Conservation (phyloP, 2,113 vertebrate species). For the Donacobius atricapilla region DNA sequence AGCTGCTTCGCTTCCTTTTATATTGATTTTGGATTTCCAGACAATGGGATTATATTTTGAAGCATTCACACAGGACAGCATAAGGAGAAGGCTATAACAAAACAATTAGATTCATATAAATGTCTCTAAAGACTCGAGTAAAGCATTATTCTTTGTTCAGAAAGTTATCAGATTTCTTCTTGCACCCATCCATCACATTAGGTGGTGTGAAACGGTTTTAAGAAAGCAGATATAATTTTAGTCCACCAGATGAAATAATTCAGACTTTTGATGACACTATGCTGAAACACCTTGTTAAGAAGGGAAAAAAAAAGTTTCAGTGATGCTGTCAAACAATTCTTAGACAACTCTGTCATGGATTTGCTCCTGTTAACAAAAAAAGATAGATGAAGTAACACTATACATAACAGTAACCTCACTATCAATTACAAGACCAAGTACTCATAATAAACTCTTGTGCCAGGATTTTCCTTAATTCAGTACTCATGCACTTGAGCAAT, state of each 20-base stretch:
- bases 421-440: not conserved
- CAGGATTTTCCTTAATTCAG: not conserved
- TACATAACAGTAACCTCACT: not conserved
- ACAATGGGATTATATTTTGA: constrained; percentile 43
- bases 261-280: not conserved
- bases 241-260: not conserved
- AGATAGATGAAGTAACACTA: not conserved
- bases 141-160: not conserved
- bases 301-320: not conserved
- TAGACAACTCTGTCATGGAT: not conserved
- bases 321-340: not conserved
- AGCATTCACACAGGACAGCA: not conserved
- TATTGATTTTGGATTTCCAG: constrained; percentile 51
- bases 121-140: not conserved
- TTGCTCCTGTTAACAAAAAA: not conserved
- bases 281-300: not conserved
- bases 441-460: not conserved
- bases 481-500: not conserved
- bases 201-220: not conserved
- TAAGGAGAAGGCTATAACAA: constrained; percentile 35
- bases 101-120: constrained; percentile 45
- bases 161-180: not conserved
- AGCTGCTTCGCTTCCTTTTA: constrained; percentile 14
- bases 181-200: not conserved
- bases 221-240: not conserved